A percentile compares a stretch with the other conserved stretches of the same genome.
Conservation (phyloP, 2,888 invertebrate genomes). For the Ornithoptera alexandrae region DNA sequence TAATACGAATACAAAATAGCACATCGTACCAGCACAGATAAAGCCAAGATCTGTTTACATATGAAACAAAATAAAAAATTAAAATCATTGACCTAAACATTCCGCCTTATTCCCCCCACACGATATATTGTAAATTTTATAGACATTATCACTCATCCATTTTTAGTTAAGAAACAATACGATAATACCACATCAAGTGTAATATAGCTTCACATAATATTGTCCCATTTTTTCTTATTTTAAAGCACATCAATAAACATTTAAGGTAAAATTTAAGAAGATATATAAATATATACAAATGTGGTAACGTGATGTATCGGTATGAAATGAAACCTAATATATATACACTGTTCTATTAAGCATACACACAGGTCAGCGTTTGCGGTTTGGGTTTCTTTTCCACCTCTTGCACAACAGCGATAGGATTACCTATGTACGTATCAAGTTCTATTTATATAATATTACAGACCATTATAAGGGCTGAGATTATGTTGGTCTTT, state of each 20-base stretch:
- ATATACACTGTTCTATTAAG: not conserved
- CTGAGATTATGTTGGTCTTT: no score
- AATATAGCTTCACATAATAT: no score
- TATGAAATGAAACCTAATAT: constrained; percentile 1
- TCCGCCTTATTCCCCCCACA: no score
- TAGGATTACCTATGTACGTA: constrained; percentile 23
- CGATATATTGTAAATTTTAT: no score
- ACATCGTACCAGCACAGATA: not conserved
- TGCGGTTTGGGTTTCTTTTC: constrained; percentile 20
- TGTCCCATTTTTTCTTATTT: no score
- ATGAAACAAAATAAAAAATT: no score
- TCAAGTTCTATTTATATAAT: constrained; percentile 25
- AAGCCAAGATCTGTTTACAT: not conserved
- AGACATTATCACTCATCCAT: no score
- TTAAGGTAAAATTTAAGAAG: no score
- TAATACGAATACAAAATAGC: not conserved
- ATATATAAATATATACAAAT: not conserved
- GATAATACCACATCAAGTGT: no score
- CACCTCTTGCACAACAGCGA: constrained; percentile 14
- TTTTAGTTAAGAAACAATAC: no score
- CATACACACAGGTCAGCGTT: not conserved
- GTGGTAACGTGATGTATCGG: not conserved
- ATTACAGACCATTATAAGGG: constrained; percentile 4
- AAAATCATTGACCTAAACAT: not conserved
- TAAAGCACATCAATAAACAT: no score